phyloP scores from a whole-genome alignment of 2,888 invertebrate genomes.

The Zygaena filipendulae region DNA sequence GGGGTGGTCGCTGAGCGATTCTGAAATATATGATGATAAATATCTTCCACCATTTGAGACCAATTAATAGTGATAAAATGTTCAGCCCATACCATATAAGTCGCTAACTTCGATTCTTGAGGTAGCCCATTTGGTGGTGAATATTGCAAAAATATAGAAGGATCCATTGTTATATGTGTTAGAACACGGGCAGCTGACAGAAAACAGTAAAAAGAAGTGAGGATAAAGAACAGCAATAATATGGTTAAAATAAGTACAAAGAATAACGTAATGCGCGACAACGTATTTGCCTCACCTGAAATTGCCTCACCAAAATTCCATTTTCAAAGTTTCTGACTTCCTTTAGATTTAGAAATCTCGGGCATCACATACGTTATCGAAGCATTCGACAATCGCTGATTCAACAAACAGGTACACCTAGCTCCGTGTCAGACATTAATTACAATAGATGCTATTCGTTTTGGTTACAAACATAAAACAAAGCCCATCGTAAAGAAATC shows the following conservation, averaged over 20 bases:
- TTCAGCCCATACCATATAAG: slow-evolving; percentile 75
- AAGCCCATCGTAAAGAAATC: no score
- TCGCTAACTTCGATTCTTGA: slow-evolving; percentile 86
- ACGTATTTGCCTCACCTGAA: no score
- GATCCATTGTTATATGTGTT: slow-evolving; percentile 72
- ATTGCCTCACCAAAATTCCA: not conserved
- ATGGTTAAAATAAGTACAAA: not conserved
- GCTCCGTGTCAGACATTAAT: not conserved
- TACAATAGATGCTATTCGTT: no score
- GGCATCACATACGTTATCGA: not conserved
- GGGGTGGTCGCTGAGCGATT: slow-evolving; percentile 43
- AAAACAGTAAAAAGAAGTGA: not conserved
- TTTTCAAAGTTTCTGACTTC: not conserved
- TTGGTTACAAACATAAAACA: no score
- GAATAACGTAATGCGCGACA: no score
- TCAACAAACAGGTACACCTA: not conserved
- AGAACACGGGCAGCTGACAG: slow-evolving; percentile 26
- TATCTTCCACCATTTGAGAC: slow-evolving; percentile 1
- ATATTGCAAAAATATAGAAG: slow-evolving; percentile 73
- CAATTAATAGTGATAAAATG: no score
- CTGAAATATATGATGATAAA: slow-evolving; percentile 26
- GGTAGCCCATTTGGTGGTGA: slow-evolving; percentile 79
- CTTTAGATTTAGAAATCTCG: not conserved
- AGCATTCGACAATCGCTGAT: not conserved
- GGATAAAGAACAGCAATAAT: not conserved